Conservation (phyloP, 2,888 invertebrate species). For the Ectemnius cavifrons region DNA sequence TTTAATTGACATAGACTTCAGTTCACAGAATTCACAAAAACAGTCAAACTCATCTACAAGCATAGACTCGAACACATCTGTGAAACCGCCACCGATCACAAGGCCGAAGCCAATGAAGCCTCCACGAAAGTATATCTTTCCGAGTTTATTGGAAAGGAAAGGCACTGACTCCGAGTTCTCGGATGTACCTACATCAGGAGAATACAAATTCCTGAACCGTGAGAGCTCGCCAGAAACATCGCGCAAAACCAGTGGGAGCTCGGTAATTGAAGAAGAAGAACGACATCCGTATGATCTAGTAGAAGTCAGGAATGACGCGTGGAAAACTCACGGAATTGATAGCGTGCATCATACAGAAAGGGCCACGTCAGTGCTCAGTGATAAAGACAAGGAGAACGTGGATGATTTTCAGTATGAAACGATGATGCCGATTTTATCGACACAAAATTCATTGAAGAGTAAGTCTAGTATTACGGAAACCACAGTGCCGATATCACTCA, state of each 20-base stretch:
- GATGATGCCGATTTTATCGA: conserved; percentile 59
- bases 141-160: conserved; percentile 72
- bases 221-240: conserved; percentile 77
- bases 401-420: conserved; percentile 73
- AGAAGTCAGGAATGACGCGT: conserved; percentile 88
- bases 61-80: conserved; percentile 60
- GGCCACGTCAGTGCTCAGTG: conserved; percentile 64
- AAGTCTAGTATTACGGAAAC: conserved; percentile 52
- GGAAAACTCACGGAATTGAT: conserved; percentile 88
- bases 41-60: conserved; percentile 60
- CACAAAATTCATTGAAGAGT: conserved; percentile 63
- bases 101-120: conserved; percentile 84
- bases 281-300: conserved; percentile 86
- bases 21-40: conserved; percentile 72
- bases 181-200: conserved; percentile 79
- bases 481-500: conserved; percentile 60
- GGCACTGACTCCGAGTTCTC: conserved; percentile 76
- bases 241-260: conserved; percentile 58
- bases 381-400: conserved; percentile 70
- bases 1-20: conserved; percentile 78
- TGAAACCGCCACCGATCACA: conserved; percentile 79
- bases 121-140: conserved; percentile 80
- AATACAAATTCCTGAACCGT: conserved; percentile 80
- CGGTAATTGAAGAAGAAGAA: conserved; percentile 76
- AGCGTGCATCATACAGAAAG: conserved; percentile 86